phyloP scores from a whole-genome alignment of 2,113 vertebrate genomes.

The Okapia johnstoni region DNA sequence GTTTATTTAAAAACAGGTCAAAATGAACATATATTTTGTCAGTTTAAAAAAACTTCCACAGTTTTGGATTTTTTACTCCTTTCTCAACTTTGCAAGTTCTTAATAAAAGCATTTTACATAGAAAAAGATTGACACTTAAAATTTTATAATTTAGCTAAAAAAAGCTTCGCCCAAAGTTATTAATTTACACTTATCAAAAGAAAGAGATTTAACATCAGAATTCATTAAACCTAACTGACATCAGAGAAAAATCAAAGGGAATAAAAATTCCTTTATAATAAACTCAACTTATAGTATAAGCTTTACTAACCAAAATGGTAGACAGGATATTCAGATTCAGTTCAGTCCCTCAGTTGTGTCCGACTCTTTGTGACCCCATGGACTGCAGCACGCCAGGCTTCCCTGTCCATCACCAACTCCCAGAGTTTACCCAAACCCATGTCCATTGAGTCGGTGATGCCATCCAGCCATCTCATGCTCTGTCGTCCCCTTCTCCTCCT shows the following conservation, averaged over 20 bases:
- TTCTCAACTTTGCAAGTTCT: conserved; percentile 16
- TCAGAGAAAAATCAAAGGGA: background rate
- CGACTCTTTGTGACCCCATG: background rate
- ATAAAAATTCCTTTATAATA: conserved; percentile 12
- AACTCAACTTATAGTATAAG: background rate
- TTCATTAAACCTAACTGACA: background rate
- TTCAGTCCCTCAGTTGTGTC: background rate
- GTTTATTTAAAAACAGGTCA: background rate
- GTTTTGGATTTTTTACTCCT: background rate
- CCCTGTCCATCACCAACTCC: background rate
- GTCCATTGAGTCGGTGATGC: background rate
- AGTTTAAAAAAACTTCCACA: background rate
- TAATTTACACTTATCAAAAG: conserved; percentile 33
- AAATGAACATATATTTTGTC: background rate
- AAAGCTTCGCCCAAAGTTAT: background rate
- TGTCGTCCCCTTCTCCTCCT: fast-evolving
- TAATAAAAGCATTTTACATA: background rate
- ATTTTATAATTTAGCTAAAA: conserved; percentile 40
- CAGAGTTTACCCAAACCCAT: background rate
- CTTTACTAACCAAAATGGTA: background rate
- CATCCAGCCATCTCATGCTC: background rate
- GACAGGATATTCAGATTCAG: background rate
- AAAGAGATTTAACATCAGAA: conserved; percentile 17
- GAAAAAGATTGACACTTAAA: background rate
- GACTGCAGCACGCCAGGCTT: background rate